Evolutionary conservation across 2,888 invertebrate genomes (phyloP), one percentile per base, ranked within the genome.

Genomic region (Mechanitis mazaeus): DNA sequence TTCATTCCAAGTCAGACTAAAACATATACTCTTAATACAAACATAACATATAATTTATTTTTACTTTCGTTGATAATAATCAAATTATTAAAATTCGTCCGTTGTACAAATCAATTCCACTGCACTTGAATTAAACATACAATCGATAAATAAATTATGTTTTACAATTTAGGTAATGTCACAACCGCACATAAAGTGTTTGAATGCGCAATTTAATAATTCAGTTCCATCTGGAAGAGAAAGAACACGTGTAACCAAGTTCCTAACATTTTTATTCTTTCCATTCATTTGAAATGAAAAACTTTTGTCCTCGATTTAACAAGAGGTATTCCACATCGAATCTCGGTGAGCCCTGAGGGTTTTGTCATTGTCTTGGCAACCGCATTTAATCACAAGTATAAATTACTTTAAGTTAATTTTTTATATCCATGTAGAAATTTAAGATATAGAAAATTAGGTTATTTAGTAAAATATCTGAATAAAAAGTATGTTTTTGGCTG

Each of bases 341-440:
- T 55, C 59, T 42, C 56, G 42, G 57, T 42, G 47, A 33, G 56
- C 54, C 65, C 56, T 59, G 53, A 54, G 63, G 65, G 63, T 9
- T 35, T 35, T 31, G 50, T 31, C 28, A 28, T 50, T 50, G 31
- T 67, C 65, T 63, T 59, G 58, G 55, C 59, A 64, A 59, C 66
- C 66, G 54, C 64, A 61, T 66, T 66, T 66, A 64, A 63, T 66
- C 66, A 60, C 60, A 42, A 53, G 35, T 38, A 61, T 61, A 60
- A 65, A 65, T 63, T 38, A 62, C 62, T 63, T 46, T 55, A 60
- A 60, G 62, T 53, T 61, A 45, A 45, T 33, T 56, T 56, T 20
- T 62, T 58, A 38, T 31, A 35, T 38, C 46, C 11, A 46, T 54
- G 38, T 54, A 58, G 54, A 58, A 63, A 46, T 54, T 59, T 60